Evolutionary conservation across 37 sponge, comb jelly and placozoan species (phyloP).

Genomic region (Bolinopsis microptera): DNA sequence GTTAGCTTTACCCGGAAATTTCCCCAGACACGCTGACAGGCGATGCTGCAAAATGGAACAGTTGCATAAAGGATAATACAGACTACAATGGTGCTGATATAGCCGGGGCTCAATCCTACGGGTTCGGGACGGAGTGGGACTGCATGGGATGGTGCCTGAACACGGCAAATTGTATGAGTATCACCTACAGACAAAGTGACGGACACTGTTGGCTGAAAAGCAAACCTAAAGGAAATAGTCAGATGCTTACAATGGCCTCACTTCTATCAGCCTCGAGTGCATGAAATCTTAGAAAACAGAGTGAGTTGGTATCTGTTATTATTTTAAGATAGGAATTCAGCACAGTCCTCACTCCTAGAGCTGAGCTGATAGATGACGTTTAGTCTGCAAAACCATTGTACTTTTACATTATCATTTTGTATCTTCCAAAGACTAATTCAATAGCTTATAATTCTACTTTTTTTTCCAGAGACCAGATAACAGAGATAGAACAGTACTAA

Average conservation of each 20-base stretch:
- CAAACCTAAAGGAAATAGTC: neutral
- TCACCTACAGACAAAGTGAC: neutral
- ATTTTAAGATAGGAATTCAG: too few species aligned
- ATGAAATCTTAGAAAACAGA: too few species aligned
- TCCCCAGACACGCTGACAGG: constrained; percentile 9
- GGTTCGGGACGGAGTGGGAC: neutral
- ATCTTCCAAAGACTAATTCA: too few species aligned
- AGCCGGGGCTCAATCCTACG: neutral
- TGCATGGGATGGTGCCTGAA: constrained; percentile 22
- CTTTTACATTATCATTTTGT: too few species aligned
- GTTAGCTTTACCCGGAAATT: too few species aligned
- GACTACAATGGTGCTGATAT: neutral
- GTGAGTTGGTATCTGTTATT: too few species aligned
- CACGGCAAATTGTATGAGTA: neutral
- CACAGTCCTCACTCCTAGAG: too few species aligned
- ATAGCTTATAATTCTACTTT: too few species aligned
- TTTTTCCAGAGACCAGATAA: too few species aligned
- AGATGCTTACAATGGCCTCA: neutral
- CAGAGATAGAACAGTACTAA: too few species aligned
- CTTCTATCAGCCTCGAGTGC: neutral
- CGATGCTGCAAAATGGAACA: neutral
- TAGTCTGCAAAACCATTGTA: too few species aligned
- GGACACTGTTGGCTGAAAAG: neutral
- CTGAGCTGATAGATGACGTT: too few species aligned
- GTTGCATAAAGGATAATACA: neutral